Conservation (phyloP, 2,113 vertebrate genomes). For the Cochlearius cochlearius region DNA sequence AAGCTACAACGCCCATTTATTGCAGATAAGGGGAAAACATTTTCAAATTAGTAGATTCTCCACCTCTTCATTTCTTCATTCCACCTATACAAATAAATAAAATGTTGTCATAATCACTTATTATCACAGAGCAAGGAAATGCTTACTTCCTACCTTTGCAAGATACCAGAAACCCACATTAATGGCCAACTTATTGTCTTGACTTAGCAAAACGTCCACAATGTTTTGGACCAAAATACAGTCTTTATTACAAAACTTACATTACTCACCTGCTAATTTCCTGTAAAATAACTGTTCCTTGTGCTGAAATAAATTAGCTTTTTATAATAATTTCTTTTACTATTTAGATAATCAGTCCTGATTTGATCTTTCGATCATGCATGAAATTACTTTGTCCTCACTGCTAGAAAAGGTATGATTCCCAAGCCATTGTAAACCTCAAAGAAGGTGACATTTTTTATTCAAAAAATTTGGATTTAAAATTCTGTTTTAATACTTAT, state of each 20-base stretch:
- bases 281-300: background rate
- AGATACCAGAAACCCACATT: background rate
- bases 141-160: background rate
- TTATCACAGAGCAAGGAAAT: background rate
- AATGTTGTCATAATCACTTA: background rate
- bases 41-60: background rate
- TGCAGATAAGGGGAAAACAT: background rate
- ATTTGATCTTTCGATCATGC: background rate
- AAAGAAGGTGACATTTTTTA: background rate
- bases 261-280: background rate
- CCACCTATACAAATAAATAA: background rate
- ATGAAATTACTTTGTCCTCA: background rate
- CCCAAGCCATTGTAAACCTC: background rate
- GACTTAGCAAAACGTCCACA: background rate
- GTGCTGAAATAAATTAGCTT: background rate
- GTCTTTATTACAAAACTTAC: background rate
- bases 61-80: background rate
- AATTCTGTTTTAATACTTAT: background rate
- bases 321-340: background rate
- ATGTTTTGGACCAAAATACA: background rate
- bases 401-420: background rate
- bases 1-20: background rate
- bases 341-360: background rate
- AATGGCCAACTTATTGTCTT: background rate
- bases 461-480: background rate